These are phyloP conservation scores for Lordiphosa clarofinis DNA, from an alignment of 1,140 invertebrate species.

Conservation along the genomic window DNA sequence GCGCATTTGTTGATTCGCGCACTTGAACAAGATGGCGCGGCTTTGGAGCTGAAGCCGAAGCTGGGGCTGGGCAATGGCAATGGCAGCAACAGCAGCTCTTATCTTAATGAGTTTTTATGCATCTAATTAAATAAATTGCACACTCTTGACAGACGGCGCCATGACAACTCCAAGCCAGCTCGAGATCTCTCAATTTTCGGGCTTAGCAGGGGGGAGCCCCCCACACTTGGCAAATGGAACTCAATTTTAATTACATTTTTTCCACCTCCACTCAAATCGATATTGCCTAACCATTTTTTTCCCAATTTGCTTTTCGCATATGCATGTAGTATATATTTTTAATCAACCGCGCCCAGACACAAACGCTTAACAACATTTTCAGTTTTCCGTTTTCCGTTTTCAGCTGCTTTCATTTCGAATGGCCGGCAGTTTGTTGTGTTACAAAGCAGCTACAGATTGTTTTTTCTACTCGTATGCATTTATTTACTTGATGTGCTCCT, in stretches of 20 bases:
- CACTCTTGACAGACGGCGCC: conserved; percentile 48
- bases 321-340: conserved; percentile 51
- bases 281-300: conserved; percentile 61
- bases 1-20: conserved; percentile 75
- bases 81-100: conserved; percentile 50
- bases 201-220: neutral
- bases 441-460: conserved; percentile 72
- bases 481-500: conserved; percentile 56
- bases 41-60: neutral
- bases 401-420: conserved; percentile 49
- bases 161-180: conserved; percentile 53
- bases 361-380: conserved; percentile 57
- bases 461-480: conserved; percentile 60
- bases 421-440: conserved; percentile 60
- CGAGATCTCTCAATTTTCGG: conserved; percentile 30
- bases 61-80: conserved; percentile 6
- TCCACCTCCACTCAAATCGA: conserved; percentile 53
- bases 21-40: conserved; percentile 52
- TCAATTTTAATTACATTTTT: conserved; percentile 74
- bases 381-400: conserved; percentile 28
- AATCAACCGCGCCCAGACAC: conserved; percentile 74
- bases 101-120: conserved; percentile 78
- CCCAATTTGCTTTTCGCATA: conserved; percentile 26
- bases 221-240: conserved; percentile 41
- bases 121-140: conserved; percentile 79